Evolutionary conservation across 2,797 vertebrate species (phyloP).

Genomic region (Lepilemur ruficaudatus): DNA sequence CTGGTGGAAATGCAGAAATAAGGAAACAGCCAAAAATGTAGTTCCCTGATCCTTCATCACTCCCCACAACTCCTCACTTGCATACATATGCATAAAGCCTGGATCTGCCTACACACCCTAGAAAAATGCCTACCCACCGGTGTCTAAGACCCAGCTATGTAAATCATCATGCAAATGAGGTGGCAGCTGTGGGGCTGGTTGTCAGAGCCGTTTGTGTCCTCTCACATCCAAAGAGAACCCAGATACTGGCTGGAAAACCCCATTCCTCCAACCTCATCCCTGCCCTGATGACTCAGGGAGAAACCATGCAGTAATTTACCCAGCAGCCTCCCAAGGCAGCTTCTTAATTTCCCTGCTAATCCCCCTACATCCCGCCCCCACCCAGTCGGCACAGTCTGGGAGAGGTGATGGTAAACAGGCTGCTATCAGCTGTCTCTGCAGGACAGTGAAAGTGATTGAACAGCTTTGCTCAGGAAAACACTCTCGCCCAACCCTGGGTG

Average conservation of each 20-base stretch:
- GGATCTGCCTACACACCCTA: background rate
- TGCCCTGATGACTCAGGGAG: conserved; percentile 48
- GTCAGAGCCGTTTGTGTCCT: background rate
- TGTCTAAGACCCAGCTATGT: background rate
- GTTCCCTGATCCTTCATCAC: background rate
- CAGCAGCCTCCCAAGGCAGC: conserved; percentile 66
- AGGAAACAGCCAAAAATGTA: background rate
- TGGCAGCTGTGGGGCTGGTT: background rate
- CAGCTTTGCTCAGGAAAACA: conserved; percentile 28
- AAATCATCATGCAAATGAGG: background rate
- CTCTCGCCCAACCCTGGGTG: background rate
- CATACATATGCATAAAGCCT: background rate
- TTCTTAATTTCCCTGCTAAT: background rate
- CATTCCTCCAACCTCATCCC: background rate
- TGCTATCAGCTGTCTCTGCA: conserved; percentile 61
- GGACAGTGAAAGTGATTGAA: conserved; percentile 48
- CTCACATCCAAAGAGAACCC: background rate
- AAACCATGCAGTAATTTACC: conserved; percentile 16
- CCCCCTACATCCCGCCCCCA: background rate
- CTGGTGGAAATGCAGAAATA: background rate
- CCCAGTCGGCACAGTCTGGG: background rate
- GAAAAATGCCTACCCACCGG: background rate
- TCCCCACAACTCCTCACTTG: background rate
- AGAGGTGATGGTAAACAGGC: conserved; percentile 58
- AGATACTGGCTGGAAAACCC: conserved; percentile 46